Conservation (phyloP, 2,797 vertebrate genomes). For the Danio kyathit region DNA sequence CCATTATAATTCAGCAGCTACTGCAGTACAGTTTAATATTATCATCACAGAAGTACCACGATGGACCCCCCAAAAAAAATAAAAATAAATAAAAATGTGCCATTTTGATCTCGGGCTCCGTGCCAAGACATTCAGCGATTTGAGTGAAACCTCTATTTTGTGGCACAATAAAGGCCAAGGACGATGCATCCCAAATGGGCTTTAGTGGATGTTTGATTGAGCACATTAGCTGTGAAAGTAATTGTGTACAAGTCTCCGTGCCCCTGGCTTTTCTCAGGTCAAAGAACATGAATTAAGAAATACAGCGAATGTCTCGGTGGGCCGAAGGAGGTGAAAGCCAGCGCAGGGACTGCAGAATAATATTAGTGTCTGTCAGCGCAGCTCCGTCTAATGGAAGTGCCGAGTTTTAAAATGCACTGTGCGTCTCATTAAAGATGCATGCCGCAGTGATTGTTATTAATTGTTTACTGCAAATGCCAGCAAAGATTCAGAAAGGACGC, state of each 20-base stretch:
- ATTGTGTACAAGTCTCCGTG: slow-evolving; percentile 51
- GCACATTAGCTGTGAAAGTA: slow-evolving; percentile 52
- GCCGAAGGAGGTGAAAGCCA: slow-evolving; percentile 1
- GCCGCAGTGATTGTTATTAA: slow-evolving; percentile 21
- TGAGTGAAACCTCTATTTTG: slow-evolving; percentile 41
- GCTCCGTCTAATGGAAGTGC: slow-evolving; percentile 22
- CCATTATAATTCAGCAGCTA: background rate
- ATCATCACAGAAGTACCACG: background rate
- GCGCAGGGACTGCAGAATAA: background rate
- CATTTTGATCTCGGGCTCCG: slow-evolving; percentile 1
- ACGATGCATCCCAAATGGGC: slow-evolving; percentile 49
- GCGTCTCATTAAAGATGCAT: slow-evolving; percentile 40
- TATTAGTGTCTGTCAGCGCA: background rate
- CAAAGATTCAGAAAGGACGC: background rate
- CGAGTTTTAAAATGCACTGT: background rate
- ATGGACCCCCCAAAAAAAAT: too few relatives aligned
- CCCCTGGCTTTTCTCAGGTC: slow-evolving; percentile 47
- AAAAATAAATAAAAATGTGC: too few relatives aligned
- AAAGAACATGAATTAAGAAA: slow-evolving; percentile 52
- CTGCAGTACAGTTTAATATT: background rate
- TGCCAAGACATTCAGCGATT: slow-evolving; percentile 13
- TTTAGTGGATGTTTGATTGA: slow-evolving; percentile 54
- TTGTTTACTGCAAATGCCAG: slow-evolving; percentile 31
- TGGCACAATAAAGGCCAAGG: slow-evolving; percentile 46
- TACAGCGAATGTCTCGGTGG: slow-evolving; percentile 18